Base-by-base conservation (phyloP, 2,888 invertebrate species). In the Copidosoma aretas region DNA sequence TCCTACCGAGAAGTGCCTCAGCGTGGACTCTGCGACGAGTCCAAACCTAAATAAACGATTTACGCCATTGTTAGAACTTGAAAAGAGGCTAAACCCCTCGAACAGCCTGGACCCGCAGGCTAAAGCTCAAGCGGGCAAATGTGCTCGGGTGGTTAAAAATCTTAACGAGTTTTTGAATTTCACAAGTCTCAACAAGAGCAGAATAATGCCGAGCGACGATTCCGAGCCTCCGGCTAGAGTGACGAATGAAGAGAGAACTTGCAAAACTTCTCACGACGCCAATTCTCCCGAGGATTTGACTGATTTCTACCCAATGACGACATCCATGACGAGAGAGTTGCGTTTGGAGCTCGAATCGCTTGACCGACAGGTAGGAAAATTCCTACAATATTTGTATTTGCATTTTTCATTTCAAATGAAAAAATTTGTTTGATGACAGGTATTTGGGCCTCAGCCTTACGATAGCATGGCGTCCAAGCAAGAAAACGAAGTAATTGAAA, bases 81-180 rank as follows among this genome's bases (percentile, higher is more conserved):
- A 78, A 43, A 71, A 77, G 52, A 67, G 73, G 60, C 54, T 67
- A 65, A 54, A 73, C 61, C 46, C 61, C 8, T 60, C 64, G 21
- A 68, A 56, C 43, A 59, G 53, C 58, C 12, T 58, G 17, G 71
- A 74, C 21, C 58, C 71, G 25, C 79, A 75, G 64, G 71, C 66
- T 54, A 76, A 71, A 24, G 78, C 77, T 12, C 76, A 77, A 46
- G 74, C 68, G 46, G 81, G 80, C 43, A 83, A 83, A 64, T 81
- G 81, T 46, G 81, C 81, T 19, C 85, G 86, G 63, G 84, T 89
- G 14, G 92, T 94, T 2, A 93, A 91, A 83, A 94, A 94, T 82
- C 86, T 94, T 49, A 93, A 93, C 78, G 94, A 94, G 84, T 94
- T 94, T 81, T 86, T 93, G 0, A 93, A 91, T 78, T 91, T 94